Conservation (phyloP, 2,797 vertebrate species). For the Anabacerthia variegaticeps region DNA sequence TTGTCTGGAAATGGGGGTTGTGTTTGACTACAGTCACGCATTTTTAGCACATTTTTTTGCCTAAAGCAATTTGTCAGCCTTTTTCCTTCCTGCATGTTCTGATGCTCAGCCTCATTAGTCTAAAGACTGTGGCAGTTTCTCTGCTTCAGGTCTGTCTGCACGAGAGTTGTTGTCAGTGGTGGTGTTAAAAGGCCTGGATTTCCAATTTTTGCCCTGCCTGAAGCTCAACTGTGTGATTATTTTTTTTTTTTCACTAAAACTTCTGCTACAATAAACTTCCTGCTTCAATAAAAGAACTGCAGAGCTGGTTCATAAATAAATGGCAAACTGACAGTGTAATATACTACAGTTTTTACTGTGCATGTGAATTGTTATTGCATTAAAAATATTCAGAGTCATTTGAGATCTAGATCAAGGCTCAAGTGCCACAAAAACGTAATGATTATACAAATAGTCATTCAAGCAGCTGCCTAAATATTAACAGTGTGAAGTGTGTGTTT, state of each 20-base stretch:
- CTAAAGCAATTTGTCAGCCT: neutral
- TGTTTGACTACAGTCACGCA: neutral
- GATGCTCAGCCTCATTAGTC: neutral
- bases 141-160: neutral
- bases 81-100: neutral
- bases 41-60: neutral
- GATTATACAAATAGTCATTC: neutral
- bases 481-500: neutral
- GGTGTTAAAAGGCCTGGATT: neutral
- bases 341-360: neutral
- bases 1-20: neutral
- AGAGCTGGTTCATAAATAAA: neutral
- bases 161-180: fast-evolving
- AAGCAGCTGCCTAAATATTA: constrained; percentile 24
- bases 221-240: neutral
- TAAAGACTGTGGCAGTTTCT: neutral
- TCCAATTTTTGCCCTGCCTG: neutral
- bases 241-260: neutral
- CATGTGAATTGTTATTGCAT: neutral
- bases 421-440: neutral
- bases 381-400: neutral
- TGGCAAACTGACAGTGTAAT: neutral
- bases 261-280: neutral
- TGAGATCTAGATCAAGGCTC: neutral
- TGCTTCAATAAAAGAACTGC: neutral